Evolutionary conservation across 2,797 vertebrate species (phyloP).

Genomic region (Peromyscus attwateri): DNA sequence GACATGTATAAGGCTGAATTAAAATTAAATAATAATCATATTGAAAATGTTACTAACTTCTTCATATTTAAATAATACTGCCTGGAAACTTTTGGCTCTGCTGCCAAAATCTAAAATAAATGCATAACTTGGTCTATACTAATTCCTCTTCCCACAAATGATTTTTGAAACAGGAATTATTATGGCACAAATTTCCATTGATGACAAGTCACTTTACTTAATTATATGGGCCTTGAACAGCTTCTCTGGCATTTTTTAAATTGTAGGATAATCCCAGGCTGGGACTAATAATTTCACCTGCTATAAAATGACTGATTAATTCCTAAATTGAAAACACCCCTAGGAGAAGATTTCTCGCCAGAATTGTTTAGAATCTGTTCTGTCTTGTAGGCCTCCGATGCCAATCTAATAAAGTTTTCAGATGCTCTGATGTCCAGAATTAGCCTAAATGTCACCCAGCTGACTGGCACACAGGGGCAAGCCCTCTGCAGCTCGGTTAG

Average conservation of each 20-base stretch:
- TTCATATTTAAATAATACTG: constrained; percentile 21
- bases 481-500: background rate
- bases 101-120: constrained; percentile 40
- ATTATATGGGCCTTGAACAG: constrained; percentile 52
- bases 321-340: constrained; percentile 54
- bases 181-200: constrained; percentile 39
- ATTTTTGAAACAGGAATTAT: constrained; percentile 53
- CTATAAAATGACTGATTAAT: constrained; percentile 66
- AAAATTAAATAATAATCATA: constrained; percentile 2
- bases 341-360: constrained; percentile 60
- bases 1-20: background rate
- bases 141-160: constrained; percentile 18
- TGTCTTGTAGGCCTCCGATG: background rate
- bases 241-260: constrained; percentile 21
- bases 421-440: background rate
- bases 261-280: constrained; percentile 58
- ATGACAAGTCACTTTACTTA: constrained; percentile 50
- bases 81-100: constrained; percentile 37
- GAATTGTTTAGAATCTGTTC: constrained; percentile 53
- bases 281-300: constrained; percentile 64
- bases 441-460: background rate
- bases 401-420: constrained; percentile 31
- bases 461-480: background rate
- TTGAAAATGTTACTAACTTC: constrained; percentile 18
- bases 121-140: background rate